A percentile compares a stretch with the other conserved stretches of the same genome.
phyloP scores from a whole-genome alignment of 2,888 invertebrate species.

The Aleiodes leptofemur region DNA sequence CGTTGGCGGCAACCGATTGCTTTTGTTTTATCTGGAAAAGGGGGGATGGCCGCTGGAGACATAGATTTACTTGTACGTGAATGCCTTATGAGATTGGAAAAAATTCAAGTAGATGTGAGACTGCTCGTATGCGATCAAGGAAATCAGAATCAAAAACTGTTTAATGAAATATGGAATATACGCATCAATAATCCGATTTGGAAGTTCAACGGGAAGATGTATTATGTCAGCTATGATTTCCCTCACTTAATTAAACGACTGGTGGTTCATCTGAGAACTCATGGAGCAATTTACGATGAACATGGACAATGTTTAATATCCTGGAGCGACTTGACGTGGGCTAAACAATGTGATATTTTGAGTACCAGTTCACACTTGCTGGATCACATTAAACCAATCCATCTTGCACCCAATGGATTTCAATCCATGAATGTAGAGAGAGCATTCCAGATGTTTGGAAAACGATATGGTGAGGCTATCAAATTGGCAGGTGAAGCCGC shows the following conservation, averaged over 20 bases:
- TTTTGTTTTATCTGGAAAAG: not conserved
- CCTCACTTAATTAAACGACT: conserved; percentile 50
- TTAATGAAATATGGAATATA: not conserved
- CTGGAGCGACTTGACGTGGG: conserved; percentile 39
- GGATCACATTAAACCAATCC: conserved; percentile 44
- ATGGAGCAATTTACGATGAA: conserved; percentile 37
- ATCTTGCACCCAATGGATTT: conserved; percentile 41
- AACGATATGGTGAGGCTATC: too few relatives aligned
- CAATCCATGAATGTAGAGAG: conserved; percentile 51
- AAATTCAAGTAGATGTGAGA: conserved; percentile 30
- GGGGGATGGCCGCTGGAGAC: not conserved
- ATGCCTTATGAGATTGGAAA: not conserved
- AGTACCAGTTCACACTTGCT: conserved; percentile 39
- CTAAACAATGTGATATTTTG: conserved; percentile 36
- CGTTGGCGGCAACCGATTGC: conserved; percentile 45
- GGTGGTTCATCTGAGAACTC: conserved; percentile 19
- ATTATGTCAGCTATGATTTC: conserved; percentile 42
- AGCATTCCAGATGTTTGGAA: too few relatives aligned
- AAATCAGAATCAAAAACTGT: not conserved
- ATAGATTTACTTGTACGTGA: not conserved
- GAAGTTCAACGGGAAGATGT: not conserved
- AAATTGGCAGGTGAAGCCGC: too few relatives aligned
- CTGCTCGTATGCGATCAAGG: conserved; percentile 44
- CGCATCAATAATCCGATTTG: conserved; percentile 11
- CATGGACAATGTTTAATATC: conserved; percentile 42